Evolutionary conservation across 2,113 vertebrate genomes (phyloP), one percentile per base, ranked within the genome.

Genomic region (Microcebus murinus): DNA sequence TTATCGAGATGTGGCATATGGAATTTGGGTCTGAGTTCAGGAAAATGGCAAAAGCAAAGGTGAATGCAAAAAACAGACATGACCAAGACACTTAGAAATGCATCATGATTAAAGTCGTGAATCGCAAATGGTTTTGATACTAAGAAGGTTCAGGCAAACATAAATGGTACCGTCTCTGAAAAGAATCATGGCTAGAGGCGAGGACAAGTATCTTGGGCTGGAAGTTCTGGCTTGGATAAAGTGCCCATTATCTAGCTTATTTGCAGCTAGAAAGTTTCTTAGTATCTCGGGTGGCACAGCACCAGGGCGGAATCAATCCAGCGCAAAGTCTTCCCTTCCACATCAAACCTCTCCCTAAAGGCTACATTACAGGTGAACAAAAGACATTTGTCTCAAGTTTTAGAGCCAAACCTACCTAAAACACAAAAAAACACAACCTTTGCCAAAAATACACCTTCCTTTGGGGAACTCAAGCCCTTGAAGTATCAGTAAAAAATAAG

Each of bases 321-420:
- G 4, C 13, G 29, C 55, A 94, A 86, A 25, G 50, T 36, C 42
- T 48, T 94, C n/a, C 81, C 52, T 85, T 74, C 7, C 29, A 87
- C 86, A 76, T 10, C 39, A 52, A 76, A 67, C 29, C 79, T 95
- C 84, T 88, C 55, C 93, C 83, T 83, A 74, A 91, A 93, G 21
- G 17, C 50, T 39, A 89, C 86, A 31, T 63, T 73, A 77, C 52
- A 74, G 7, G 23, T 65, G 10, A 91, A 93, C 1, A 68, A n/a
- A 91, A 91, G 63, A 25, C n/a, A 81, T 15, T 7, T 71, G 11
- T 87, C 42, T 94, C 68, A 92, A 88, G 48, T 63, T 65, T 88
- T 74, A 94, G 48, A 83, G 21, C 3, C 57, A 95, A 65, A 48
- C 4, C 12, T 55, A 31, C 8, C 27, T 57, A 34, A 23, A 73